Conservation (phyloP, 2,888 invertebrate species). For the Bombylius major region DNA sequence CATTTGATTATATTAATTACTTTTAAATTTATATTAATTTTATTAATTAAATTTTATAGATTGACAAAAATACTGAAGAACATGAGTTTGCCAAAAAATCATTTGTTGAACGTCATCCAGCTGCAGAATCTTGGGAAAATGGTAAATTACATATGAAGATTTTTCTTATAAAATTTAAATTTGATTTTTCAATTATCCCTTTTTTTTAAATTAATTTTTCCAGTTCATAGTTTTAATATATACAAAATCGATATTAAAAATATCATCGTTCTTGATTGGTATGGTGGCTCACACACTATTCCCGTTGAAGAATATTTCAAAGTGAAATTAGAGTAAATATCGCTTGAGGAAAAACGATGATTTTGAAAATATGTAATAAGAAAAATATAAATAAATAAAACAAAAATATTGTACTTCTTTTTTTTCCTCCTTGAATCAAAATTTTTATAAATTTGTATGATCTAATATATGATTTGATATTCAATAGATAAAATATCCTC, state of each 20-base stretch:
- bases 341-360: neutral
- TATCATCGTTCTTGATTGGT: slow-evolving; percentile 65
- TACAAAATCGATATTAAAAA: slow-evolving; percentile 61
- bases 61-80: slow-evolving; percentile 7
- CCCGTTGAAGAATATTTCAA: slow-evolving; percentile 21
- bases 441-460: no score
- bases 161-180: neutral
- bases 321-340: slow-evolving; percentile 12
- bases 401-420: neutral
- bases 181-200: neutral
- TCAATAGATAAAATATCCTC: no score
- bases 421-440: no score
- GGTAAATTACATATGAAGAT: slow-evolving; percentile 14
- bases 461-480: no score
- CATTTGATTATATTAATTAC: neutral
- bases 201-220: slow-evolving; percentile 27
- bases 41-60: neutral
- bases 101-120: slow-evolving; percentile 27
- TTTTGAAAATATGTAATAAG: neutral
- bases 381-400: neutral
- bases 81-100: slow-evolving; percentile 10
- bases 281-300: slow-evolving; percentile 54
- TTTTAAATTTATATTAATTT: neutral
- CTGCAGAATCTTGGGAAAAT: slow-evolving; percentile 25
- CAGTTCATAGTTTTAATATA: slow-evolving; percentile 67